Conservation (phyloP, 2,113 vertebrate species). For the Tupaia tana region DNA sequence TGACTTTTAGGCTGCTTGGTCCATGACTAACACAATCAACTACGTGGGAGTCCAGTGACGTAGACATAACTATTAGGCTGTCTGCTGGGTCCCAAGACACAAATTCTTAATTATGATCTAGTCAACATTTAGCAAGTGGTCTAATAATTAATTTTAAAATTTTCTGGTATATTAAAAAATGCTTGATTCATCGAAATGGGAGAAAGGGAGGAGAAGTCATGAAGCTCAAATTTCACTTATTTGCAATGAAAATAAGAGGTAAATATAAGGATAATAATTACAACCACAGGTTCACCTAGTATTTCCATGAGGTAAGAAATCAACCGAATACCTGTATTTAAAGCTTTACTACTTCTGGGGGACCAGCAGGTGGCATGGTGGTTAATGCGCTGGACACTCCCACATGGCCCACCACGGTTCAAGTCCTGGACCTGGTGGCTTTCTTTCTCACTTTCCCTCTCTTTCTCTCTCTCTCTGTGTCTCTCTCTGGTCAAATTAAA, state of each 20-base stretch:
- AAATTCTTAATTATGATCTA: constrained; percentile 7
- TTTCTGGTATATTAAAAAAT: not conserved
- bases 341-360: not conserved
- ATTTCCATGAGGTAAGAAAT: not conserved
- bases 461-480: too few relatives aligned
- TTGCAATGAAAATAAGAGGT: not conserved
- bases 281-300: not conserved
- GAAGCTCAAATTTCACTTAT: not conserved
- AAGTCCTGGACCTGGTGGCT: too few relatives aligned
- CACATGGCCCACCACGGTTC: too few relatives aligned
- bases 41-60: too few relatives aligned
- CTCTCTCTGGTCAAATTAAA: too few relatives aligned
- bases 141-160: not conserved
- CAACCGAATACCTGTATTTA: not conserved
- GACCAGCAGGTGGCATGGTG: too few relatives aligned
- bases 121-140: not conserved
- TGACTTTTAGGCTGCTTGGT: too few relatives aligned
- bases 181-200: not conserved
- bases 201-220: not conserved
- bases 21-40: too few relatives aligned
- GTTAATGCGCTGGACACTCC: too few relatives aligned
- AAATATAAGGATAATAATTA: not conserved
- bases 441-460: too few relatives aligned
- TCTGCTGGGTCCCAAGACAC: not conserved
- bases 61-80: too few relatives aligned